Evolutionary conservation across 2,113 vertebrate species (phyloP).

Genomic region (Perca flavescens): DNA sequence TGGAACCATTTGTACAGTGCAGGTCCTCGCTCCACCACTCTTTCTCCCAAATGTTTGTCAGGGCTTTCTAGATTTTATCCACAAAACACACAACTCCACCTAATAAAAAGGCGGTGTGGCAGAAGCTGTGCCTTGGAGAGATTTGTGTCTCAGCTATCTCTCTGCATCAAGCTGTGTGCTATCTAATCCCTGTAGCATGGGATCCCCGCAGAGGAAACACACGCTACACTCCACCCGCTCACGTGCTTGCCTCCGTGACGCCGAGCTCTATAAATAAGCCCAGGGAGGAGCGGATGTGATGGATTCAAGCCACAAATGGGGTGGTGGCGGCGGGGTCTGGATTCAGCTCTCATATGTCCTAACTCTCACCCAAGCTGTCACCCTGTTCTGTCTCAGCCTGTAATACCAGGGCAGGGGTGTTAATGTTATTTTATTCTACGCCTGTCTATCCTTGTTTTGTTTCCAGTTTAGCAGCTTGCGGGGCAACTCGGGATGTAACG

Average conservation of each 20-base stretch:
- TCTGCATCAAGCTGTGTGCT: constrained; percentile 23
- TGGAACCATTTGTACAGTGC: no score
- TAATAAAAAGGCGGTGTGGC: not conserved
- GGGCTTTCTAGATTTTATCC: not conserved
- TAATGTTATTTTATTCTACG: not conserved
- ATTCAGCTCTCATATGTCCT: constrained; percentile 22
- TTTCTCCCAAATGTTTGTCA: not conserved
- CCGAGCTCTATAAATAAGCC: constrained; percentile 72
- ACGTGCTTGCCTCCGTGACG: constrained; percentile 38
- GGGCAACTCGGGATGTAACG: no score
- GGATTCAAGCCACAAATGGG: constrained; percentile 51
- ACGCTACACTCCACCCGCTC: constrained; percentile 34
- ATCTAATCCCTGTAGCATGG: constrained; percentile 63
- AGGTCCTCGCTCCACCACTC: not conserved
- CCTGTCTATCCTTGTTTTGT: no score
- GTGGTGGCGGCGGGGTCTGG: constrained; percentile 10
- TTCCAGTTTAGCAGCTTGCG: not conserved
- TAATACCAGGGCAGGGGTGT: no score
- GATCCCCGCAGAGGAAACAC: constrained; percentile 62
- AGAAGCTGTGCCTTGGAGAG: constrained; percentile 26
- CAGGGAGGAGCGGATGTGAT: constrained; percentile 37
- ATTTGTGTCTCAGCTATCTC: constrained; percentile 50
- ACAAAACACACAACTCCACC: not conserved
- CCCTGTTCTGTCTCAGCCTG: constrained; percentile 15
- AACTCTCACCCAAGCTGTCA: constrained; percentile 41